Base-by-base conservation (phyloP, 2,888 invertebrate genomes). In the Chelonus formosanus region DNA sequence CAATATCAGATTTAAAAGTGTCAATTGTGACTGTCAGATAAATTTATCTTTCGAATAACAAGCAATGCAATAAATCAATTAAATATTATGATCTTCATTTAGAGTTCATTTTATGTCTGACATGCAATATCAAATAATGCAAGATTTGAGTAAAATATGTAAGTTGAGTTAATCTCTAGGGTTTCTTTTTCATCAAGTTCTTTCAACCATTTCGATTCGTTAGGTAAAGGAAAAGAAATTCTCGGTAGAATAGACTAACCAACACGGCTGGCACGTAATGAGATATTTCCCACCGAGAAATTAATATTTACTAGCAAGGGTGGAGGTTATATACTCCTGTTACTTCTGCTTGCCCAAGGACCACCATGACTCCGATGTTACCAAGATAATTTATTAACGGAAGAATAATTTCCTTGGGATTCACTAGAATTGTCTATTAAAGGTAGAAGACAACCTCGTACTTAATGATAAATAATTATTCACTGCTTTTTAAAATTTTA, bases 331-430 rank as follows among this genome's bases (percentile, higher is more conserved):
- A 53, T 50, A 48, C 20, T 65, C 65, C 20, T 31, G 35, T 47
- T n/a, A 50, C n/a, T 55, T 48, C 36, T 34, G n/a, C 52, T n/a
- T 56, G 50, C 50, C 36, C 50, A 40, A 52, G 34, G 34, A 45
- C 54, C 52, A n/a, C 48, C 55, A 44, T 57, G 61, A 48, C 60
- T 68, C 70, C 68, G 65, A 70, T 69, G 63, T 60, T 62, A 59
- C 55, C 67, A 65, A 65, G 62, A 68, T 72, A 67, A 70, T 69
- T 72, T 72, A 69, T 69, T 68, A 68, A 70, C 58, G 63, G 55
- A 53, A 62, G 66, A 67, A 69, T 64, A 67, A 65, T 69, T 68
- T 68, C 57, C 40, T 31, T 32, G 44, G 55, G 20, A 50, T 52
- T 52, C 34, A 52, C 52, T 32, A 8, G 34, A 32, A 32, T 32